Conservation (phyloP, 23 tunicate genomes). For the Trididemnum clinides region DNA sequence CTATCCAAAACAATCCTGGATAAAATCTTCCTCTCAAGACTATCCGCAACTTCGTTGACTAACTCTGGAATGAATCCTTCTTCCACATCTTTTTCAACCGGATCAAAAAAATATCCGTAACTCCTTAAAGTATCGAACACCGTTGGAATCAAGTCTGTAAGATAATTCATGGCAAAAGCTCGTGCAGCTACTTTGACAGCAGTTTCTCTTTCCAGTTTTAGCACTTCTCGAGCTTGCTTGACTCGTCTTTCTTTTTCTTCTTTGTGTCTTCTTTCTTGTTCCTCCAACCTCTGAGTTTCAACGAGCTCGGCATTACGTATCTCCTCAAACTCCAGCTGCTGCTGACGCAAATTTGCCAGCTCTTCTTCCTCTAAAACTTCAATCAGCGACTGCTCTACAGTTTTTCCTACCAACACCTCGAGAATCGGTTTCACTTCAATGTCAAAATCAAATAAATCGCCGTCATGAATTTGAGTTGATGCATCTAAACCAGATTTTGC, state of each 20-base stretch:
- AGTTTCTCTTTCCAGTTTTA: conserved; percentile 83
- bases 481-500: conserved; percentile 90
- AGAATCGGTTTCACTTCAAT: conserved; percentile 95
- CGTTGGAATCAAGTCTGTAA: conserved; percentile 81
- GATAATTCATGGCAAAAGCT: conserved; percentile 90
- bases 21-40: conserved; percentile 54
- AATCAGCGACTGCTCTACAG: conserved; percentile 82
- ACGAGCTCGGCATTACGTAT: conserved; percentile 89
- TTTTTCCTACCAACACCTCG: conserved; percentile 93
- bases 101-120: conserved; percentile 93
- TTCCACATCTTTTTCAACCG: conserved; percentile 91
- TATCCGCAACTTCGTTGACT: conserved; percentile 65
- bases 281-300: conserved; percentile 91
- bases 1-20: conserved; percentile 73
- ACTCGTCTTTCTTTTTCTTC: conserved; percentile 94
- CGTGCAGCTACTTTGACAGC: conserved; percentile 98
- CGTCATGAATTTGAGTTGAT: conserved; percentile 84
- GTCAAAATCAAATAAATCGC: conserved; percentile 93
- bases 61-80: conserved; percentile 73
- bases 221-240: conserved; percentile 87
- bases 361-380: conserved; percentile 98
- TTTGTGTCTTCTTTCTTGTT: conserved; percentile 87
- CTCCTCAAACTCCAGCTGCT: conserved; percentile 91
- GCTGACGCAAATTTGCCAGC: conserved; percentile 84
- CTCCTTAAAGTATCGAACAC: conserved; percentile 82